Evolutionary conservation across 2,888 invertebrate genomes (phyloP).

Genomic region (Eupithecia inturbata): DNA sequence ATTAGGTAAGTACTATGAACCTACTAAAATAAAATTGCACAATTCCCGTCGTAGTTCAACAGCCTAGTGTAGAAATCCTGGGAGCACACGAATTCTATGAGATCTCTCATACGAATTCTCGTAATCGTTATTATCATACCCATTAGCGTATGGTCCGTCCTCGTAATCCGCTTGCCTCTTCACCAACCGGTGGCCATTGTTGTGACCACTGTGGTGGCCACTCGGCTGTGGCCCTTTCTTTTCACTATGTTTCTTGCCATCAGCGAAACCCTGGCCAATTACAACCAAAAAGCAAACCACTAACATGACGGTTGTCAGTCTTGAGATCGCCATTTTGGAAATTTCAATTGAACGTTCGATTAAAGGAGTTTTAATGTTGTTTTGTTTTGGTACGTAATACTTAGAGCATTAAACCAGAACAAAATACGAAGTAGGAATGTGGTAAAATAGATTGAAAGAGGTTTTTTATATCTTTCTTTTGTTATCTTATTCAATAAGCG

Average conservation of each 20-base stretch:
- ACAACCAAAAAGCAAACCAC: conserved; percentile 53
- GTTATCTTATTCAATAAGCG: conserved; percentile 48
- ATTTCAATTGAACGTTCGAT: conserved; percentile 28
- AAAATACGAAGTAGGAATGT: background rate
- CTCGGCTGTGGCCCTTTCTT: background rate
- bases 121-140: conserved; percentile 44
- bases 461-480: conserved; percentile 36
- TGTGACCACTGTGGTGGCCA: background rate
- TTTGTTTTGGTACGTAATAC: background rate
- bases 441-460: background rate
- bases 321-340: conserved; percentile 57
- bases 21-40: conserved; percentile 34
- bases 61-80: conserved; percentile 65
- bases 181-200: conserved; percentile 54
- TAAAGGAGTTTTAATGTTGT: conserved; percentile 36
- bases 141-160: conserved; percentile 53
- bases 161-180: conserved; percentile 64
- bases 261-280: conserved; percentile 46
- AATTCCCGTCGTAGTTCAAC: conserved; percentile 28
- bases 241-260: conserved; percentile 22
- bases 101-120: conserved; percentile 61
- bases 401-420: too few relatives aligned
- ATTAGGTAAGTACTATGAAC: background rate
- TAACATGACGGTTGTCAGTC: conserved; percentile 55
- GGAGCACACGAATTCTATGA: conserved; percentile 66